Conservation (phyloP, 2,888 invertebrate species). For the Myopa testacea region DNA sequence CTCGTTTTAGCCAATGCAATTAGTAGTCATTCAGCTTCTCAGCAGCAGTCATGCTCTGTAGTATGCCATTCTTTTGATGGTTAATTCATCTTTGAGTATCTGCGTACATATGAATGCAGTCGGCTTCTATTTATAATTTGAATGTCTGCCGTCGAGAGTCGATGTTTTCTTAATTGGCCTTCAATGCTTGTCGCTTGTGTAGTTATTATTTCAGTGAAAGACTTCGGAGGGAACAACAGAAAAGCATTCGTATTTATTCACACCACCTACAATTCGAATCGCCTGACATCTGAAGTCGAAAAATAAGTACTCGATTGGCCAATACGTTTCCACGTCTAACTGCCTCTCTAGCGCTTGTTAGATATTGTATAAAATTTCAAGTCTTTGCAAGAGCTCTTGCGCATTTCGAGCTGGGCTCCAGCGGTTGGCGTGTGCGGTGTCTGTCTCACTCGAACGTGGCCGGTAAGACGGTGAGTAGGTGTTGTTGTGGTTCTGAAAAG, state of each 20-base stretch:
- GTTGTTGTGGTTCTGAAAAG: neutral
- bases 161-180: constrained; percentile 14
- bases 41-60: neutral
- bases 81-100: constrained; percentile 23
- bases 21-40: neutral
- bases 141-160: neutral
- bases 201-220: neutral
- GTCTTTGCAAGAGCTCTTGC: constrained; percentile 32
- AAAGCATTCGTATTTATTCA: constrained; percentile 12
- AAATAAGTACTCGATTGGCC: neutral
- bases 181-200: constrained; percentile 6
- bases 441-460: constrained; percentile 1
- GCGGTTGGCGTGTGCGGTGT: constrained; percentile 8
- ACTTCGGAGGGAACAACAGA: neutral
- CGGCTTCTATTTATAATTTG: constrained; percentile 14
- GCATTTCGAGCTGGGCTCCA: constrained; percentile 27
- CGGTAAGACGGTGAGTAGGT: constrained; percentile 18
- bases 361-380: constrained; percentile 42
- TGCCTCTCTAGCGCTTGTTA: neutral
- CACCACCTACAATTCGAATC: constrained; percentile 18
- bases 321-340: neutral
- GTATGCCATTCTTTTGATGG: neutral
- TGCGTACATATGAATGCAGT: neutral
- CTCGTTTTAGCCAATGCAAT: neutral
- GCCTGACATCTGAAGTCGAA: neutral